Percentiles rank a stretch among this genome's conserved stretches.
These are phyloP conservation scores for Eristalis arbustorum DNA, from an alignment of 2,888 invertebrate species.

Conservation along the genomic window DNA sequence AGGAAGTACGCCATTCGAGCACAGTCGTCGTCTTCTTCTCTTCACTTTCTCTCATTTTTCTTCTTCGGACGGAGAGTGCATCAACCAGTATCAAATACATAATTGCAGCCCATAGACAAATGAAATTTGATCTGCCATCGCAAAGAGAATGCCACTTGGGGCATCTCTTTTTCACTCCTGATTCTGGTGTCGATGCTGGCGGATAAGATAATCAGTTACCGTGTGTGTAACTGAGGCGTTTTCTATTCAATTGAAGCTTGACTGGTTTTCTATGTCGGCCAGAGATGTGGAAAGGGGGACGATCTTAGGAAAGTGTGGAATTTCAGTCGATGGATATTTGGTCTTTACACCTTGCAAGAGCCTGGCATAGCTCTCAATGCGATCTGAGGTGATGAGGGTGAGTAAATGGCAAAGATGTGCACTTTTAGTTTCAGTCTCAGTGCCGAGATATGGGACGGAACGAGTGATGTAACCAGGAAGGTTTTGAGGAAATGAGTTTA, in stretches of 20 bases:
- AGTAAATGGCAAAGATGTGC: neutral
- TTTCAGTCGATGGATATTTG: neutral
- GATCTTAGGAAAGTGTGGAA: neutral
- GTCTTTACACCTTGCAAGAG: neutral
- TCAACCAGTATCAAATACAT: neutral
- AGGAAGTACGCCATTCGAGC: neutral
- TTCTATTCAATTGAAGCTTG: neutral
- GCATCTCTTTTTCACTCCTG: neutral
- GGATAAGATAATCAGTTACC: neutral
- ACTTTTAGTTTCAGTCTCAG: neutral
- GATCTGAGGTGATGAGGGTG: neutral
- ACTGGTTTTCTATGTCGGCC: neutral
- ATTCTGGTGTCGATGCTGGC: neutral
- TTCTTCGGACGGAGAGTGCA: neutral
- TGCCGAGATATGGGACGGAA: neutral
- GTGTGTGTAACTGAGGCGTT: neutral
- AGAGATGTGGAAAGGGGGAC: too few relatives aligned
- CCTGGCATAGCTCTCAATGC: neutral
- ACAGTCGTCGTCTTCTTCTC: neutral
- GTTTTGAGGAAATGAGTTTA: too few relatives aligned
- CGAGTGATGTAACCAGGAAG: neutral
- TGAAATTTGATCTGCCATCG: neutral
- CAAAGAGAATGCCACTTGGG: neutral
- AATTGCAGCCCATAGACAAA: neutral
- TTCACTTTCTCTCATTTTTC: neutral